phyloP scores from a whole-genome alignment of 2,113 vertebrate genomes.

The Fregetta grallaria region DNA sequence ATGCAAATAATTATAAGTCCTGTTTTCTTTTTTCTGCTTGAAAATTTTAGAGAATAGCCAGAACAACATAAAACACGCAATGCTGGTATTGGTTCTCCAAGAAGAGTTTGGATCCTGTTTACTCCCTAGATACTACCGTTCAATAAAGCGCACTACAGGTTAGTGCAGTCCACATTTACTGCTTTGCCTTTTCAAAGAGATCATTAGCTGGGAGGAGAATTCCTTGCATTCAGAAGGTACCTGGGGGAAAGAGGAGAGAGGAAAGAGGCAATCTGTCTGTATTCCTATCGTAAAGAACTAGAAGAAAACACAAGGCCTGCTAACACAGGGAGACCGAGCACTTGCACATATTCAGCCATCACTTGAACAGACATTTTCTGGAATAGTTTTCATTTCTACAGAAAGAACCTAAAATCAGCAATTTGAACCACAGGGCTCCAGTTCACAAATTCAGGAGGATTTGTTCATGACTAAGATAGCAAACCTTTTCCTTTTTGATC shows the following conservation, averaged over 20 bases:
- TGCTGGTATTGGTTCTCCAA: background rate
- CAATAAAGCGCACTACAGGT: rapidly evolving
- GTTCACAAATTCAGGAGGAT: background rate
- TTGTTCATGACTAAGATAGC: background rate
- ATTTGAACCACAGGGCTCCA: background rate
- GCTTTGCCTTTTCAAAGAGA: background rate
- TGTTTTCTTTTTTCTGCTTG: background rate
- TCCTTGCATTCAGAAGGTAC: background rate
- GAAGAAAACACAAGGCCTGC: background rate
- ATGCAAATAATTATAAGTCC: background rate
- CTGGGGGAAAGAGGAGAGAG: background rate
- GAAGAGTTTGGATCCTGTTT: background rate
- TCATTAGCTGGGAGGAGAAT: background rate
- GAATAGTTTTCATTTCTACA: background rate
- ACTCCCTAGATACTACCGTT: background rate
- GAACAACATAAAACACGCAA: background rate
- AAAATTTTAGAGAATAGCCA: background rate
- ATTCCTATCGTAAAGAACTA: background rate
- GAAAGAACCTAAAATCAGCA: background rate
- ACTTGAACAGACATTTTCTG: background rate
- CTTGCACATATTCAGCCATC: background rate
- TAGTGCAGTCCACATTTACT: background rate
- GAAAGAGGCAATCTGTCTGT: background rate
- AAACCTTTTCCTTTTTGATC: background rate
- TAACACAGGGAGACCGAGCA: background rate